These are phyloP conservation scores for Nesometra sesokonis DNA, from an alignment of 35 echinoderm and acorn worm species.

Conservation along the genomic window DNA sequence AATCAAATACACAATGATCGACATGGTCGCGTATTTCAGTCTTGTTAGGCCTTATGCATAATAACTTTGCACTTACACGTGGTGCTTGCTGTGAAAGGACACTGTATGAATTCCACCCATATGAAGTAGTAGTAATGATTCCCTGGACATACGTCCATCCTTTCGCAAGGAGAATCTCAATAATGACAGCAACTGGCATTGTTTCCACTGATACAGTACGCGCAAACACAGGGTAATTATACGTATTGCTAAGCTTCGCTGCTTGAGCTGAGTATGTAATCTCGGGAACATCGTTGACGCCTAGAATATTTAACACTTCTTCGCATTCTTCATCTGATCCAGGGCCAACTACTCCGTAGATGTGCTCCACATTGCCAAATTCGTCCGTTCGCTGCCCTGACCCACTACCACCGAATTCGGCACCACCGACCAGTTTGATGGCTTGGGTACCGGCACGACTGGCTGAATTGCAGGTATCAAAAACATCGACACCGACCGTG, in stretches of 20 bases:
- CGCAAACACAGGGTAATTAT: slow-evolving; percentile 28
- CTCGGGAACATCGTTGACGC: slow-evolving; percentile 27
- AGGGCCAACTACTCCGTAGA: slow-evolving; percentile 70
- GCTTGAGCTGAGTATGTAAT: slow-evolving; percentile 41
- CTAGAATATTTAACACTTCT: slow-evolving; percentile 26
- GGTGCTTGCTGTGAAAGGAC: slow-evolving; percentile 26
- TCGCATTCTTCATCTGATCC: slow-evolving; percentile 41
- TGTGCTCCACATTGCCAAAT: slow-evolving; percentile 24
- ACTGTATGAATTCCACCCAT: slow-evolving; percentile 10
- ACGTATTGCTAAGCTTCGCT: slow-evolving; percentile 31
- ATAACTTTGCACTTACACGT: slow-evolving; percentile 24
- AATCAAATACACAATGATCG: too few relatives aligned
- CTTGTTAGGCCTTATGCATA: slow-evolving; percentile 19
- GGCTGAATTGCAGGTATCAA: slow-evolving; percentile 49
- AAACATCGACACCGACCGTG: slow-evolving; percentile 49
- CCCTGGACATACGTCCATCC: not conserved
- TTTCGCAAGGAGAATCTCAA: not conserved
- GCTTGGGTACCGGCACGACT: slow-evolving; percentile 31
- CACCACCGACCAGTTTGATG: slow-evolving; percentile 30
- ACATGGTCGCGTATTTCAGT: too few relatives aligned
- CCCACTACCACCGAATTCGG: slow-evolving; percentile 42
- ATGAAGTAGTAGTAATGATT: not conserved
- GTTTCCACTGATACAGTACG: not conserved
- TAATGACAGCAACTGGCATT: not conserved
- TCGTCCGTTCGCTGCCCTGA: slow-evolving; percentile 34